Percentiles rank a stretch among this genome's conserved stretches.
Evolutionary conservation across 2,888 invertebrate species (phyloP).

Genomic region (Linnaemya vulpina): DNA sequence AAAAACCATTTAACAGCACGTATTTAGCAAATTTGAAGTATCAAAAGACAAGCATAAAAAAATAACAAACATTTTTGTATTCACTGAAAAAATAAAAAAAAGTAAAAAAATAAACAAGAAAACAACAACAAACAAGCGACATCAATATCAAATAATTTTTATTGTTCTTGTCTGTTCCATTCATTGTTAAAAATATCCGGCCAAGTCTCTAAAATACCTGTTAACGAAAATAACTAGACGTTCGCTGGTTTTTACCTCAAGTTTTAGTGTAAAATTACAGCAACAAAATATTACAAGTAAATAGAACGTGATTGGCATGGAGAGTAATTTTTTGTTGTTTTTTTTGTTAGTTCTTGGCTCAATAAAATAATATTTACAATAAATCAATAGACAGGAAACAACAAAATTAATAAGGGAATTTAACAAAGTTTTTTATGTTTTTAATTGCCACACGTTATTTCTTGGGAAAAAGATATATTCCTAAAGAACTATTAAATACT

Average conservation of each 20-base stretch:
- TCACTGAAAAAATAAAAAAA: background rate
- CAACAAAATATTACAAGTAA: slow-evolving; percentile 47
- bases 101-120: background rate
- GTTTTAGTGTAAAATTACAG: slow-evolving; percentile 25
- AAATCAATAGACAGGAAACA: slow-evolving; percentile 54
- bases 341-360: too few relatives aligned
- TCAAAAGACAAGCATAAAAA: slow-evolving; percentile 32
- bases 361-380: slow-evolving; percentile 18
- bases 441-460: background rate
- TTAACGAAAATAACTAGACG: slow-evolving; percentile 28
- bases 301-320: slow-evolving; percentile 44
- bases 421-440: background rate
- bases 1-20: slow-evolving; percentile 11
- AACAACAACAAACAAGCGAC: background rate
- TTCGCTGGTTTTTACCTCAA: slow-evolving; percentile 14
- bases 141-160: slow-evolving; percentile 37
- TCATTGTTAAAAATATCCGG: slow-evolving; percentile 47
- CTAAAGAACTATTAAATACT: background rate
- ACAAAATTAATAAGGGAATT: slow-evolving; percentile 23
- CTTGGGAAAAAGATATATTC: slow-evolving; percentile 10
- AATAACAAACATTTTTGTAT: slow-evolving; percentile 6
- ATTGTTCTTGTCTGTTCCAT: background rate
- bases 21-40: slow-evolving; percentile 36
- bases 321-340: background rate
- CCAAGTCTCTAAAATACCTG: slow-evolving; percentile 21